Percentiles rank a stretch among this genome's conserved stretches.
Conservation (phyloP, 2,797 vertebrate genomes). For the Pseudochaenichthys georgianus region DNA sequence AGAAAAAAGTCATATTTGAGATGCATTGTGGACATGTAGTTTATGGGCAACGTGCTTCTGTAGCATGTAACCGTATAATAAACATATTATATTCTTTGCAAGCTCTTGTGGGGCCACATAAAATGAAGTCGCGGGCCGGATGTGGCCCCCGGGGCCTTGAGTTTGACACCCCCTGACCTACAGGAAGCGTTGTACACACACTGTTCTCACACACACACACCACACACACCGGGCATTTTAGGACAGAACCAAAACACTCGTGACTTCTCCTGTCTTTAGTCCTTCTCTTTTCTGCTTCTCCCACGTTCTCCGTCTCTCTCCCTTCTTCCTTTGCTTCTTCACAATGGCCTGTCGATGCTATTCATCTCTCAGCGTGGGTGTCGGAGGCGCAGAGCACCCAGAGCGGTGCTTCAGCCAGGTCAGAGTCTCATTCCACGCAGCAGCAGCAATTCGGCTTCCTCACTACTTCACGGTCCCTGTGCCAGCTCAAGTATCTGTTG, state of each 20-base stretch:
- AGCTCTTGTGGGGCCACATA: too few relatives aligned
- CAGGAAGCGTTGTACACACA: not conserved
- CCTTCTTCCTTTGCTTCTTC: slow-evolving; percentile 36
- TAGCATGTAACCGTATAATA: too few relatives aligned
- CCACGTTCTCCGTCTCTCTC: slow-evolving; percentile 30
- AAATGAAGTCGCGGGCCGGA: too few relatives aligned
- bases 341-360: slow-evolving; percentile 69
- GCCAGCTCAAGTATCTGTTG: slow-evolving; percentile 34
- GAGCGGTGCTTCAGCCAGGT: slow-evolving; percentile 36
- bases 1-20: too few relatives aligned
- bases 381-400: slow-evolving; percentile 64
- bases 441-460: slow-evolving; percentile 10
- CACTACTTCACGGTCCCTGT: slow-evolving; percentile 11
- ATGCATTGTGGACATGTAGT: too few relatives aligned
- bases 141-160: too few relatives aligned
- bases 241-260: slow-evolving; percentile 1
- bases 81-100: too few relatives aligned
- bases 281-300: not conserved
- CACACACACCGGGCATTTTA: not conserved
- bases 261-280: slow-evolving; percentile 22
- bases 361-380: slow-evolving; percentile 64
- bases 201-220: slow-evolving; percentile 3
- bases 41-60: too few relatives aligned
- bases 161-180: too few relatives aligned
- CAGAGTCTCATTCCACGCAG: slow-evolving; percentile 37